Percentiles rank a stretch among this genome's conserved stretches.
These are phyloP conservation scores for Cynocephalus volans DNA, from an alignment of 2,113 vertebrate species.

Conservation along the genomic window DNA sequence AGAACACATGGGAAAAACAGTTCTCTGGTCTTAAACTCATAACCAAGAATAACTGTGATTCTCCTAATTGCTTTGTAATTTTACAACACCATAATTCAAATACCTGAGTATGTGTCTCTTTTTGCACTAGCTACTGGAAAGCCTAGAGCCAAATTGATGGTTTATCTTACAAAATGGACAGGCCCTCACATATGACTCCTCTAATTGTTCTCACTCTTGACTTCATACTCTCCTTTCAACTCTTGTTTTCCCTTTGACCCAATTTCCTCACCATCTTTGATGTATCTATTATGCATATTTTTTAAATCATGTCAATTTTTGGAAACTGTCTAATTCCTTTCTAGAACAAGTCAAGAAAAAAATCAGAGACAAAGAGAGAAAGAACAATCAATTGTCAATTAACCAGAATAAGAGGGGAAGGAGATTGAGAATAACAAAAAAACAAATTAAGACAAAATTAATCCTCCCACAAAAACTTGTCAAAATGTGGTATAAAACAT, in stretches of 20 bases:
- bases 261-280: constrained; percentile 39
- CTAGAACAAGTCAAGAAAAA: background rate
- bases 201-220: background rate
- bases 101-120: constrained; percentile 8
- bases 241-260: background rate
- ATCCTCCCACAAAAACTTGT: background rate
- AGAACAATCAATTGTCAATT: background rate
- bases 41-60: constrained; percentile 60
- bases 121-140: constrained; percentile 35
- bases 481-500: constrained; percentile 55
- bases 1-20: constrained; percentile 58
- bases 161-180: constrained; percentile 8
- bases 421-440: background rate
- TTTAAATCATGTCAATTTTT: constrained; percentile 30
- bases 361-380: constrained; percentile 40
- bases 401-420: constrained; percentile 31
- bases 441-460: constrained; percentile 48
- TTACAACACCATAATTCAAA: constrained; percentile 56
- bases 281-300: constrained; percentile 12
- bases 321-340: constrained; percentile 43
- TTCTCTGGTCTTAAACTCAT: constrained; percentile 53
- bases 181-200: background rate
- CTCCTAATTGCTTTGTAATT: constrained; percentile 67
- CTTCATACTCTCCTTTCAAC: background rate
- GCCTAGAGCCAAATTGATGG: background rate